These are phyloP conservation scores for Pogonognathellus flavescens DNA, from an alignment of 1,140 invertebrate genomes.

Conservation along the genomic window DNA sequence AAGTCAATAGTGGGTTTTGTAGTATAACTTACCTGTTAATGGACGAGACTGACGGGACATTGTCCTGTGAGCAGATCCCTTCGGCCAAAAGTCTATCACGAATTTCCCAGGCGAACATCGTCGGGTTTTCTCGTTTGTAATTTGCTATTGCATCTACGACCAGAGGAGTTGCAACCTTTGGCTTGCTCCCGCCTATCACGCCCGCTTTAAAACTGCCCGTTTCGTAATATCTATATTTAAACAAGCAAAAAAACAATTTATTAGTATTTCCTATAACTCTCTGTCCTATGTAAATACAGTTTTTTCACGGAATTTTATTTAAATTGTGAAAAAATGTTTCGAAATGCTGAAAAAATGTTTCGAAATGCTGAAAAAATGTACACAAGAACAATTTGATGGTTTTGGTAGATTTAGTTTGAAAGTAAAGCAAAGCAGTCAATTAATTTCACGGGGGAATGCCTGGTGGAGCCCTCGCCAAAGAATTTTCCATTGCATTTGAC, in stretches of 20 bases:
- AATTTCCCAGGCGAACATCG: slow-evolving; percentile 99
- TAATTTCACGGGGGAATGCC: background rate
- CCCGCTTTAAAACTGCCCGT: slow-evolving; percentile 99
- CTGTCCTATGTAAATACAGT: too few relatives aligned
- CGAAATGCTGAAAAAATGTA: too few relatives aligned
- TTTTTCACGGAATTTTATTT: too few relatives aligned
- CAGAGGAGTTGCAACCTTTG: slow-evolving; percentile 98
- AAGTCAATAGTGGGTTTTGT: too few relatives aligned
- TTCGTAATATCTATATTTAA: slow-evolving; percentile 89
- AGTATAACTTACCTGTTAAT: slow-evolving; percentile 90
- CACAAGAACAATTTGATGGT: too few relatives aligned
- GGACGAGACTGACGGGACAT: slow-evolving; percentile 98
- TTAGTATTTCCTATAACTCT: too few relatives aligned
- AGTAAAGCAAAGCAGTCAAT: too few relatives aligned
- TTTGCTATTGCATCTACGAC: slow-evolving; percentile 98
- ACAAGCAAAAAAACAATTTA: slow-evolving; percentile 66
- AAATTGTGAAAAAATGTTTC: too few relatives aligned
- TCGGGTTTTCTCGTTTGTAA: slow-evolving; percentile 99
- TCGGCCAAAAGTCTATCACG: slow-evolving; percentile 95
- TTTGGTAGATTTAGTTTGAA: too few relatives aligned
- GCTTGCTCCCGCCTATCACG: slow-evolving; percentile 98
- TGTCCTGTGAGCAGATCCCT: slow-evolving; percentile 97
- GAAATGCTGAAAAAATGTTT: too few relatives aligned
- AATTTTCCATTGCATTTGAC: too few relatives aligned
- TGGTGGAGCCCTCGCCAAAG: too few relatives aligned